Base-by-base conservation (phyloP, 2,888 invertebrate species). In the Drosophila rubida region DNA sequence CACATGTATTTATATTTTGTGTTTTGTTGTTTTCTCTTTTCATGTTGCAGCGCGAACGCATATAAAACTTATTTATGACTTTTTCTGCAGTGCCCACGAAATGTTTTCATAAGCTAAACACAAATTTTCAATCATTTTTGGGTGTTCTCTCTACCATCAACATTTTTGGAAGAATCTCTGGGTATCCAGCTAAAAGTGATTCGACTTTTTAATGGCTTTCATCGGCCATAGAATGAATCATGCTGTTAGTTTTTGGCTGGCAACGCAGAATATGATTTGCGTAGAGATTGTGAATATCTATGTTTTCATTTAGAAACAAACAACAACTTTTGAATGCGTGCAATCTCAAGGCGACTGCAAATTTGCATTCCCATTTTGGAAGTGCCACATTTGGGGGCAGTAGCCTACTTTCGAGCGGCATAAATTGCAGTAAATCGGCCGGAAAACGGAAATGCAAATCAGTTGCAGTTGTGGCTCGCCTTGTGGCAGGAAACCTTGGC, bases 21-120 rank as follows among this genome's bases (percentile, higher is more conserved):
- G 50, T 67, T 41, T 57, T 30, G 50, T 67, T 48, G 48, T 58
- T 27, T 65, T 30, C 22, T 22, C 14, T 44, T 32, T 71, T 54
- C 64, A 39, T 59, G 53, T 50, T 53, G 41, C 25, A 42, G 45
- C 44, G 8, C 41, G 55, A 51, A 63, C 45, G 71, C 71, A 77
- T 74, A 76, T 78, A 69, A 83, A 86, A 79, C 66, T 68, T 78
- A 87, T 87, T 89, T 89, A 87, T 81, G 89, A 87, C 85, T 89
- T 88, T 88, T 78, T 81, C 87, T 78, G 74, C 80, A 54, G 57
- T 62, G n/a, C 42, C 45, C 44, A 48, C 19, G 46, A 63, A 49
- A 60, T 69, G 58, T 63, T 62, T 84, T 67, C 50, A 49, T 49
- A 55, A 68, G 42, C 42, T 44, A 44, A 42, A 54, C 42, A 54